phyloP scores from a whole-genome alignment of 2,797 vertebrate genomes.

The Sternarchorhynchus goeldii region DNA sequence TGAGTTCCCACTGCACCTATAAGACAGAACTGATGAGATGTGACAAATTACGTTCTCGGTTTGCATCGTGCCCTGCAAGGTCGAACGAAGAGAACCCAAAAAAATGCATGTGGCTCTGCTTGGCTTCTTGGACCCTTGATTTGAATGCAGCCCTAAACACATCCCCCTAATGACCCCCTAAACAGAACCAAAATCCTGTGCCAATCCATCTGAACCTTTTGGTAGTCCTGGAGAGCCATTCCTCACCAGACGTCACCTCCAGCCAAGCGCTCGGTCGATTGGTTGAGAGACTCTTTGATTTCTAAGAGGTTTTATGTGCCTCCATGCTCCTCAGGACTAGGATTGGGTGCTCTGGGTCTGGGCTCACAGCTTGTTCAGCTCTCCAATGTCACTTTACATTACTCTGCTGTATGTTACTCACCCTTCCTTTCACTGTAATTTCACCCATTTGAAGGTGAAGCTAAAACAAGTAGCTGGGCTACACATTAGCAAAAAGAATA shows the following conservation, averaged over 20 bases:
- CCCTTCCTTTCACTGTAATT: conserved; percentile 45
- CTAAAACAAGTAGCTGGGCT: background rate
- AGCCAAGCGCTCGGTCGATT: background rate
- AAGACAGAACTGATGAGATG: background rate
- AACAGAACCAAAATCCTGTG: conserved; percentile 16
- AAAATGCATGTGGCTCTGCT: conserved; percentile 55
- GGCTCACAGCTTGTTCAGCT: conserved; percentile 17
- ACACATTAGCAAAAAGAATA: background rate
- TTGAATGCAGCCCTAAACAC: conserved; percentile 57
- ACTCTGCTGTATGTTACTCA: conserved; percentile 41
- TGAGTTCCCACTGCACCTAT: background rate
- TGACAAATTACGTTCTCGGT: background rate
- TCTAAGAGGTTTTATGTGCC: background rate
- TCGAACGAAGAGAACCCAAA: conserved; percentile 21
- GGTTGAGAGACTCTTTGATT: conserved; percentile 1
- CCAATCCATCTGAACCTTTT: conserved; percentile 21
- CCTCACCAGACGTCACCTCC: conserved; percentile 42
- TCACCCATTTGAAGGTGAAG: conserved; percentile 8
- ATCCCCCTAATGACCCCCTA: conserved; percentile 31
- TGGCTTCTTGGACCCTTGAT: conserved; percentile 49
- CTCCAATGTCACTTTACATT: conserved; percentile 45
- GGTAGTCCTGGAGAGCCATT: conserved; percentile 45
- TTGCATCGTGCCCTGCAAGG: conserved; percentile 17
- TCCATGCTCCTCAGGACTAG: conserved; percentile 43
- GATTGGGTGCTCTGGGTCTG: conserved; percentile 21